phyloP scores from a whole-genome alignment of 2,113 vertebrate species.

The Bolborhynchus lineola region DNA sequence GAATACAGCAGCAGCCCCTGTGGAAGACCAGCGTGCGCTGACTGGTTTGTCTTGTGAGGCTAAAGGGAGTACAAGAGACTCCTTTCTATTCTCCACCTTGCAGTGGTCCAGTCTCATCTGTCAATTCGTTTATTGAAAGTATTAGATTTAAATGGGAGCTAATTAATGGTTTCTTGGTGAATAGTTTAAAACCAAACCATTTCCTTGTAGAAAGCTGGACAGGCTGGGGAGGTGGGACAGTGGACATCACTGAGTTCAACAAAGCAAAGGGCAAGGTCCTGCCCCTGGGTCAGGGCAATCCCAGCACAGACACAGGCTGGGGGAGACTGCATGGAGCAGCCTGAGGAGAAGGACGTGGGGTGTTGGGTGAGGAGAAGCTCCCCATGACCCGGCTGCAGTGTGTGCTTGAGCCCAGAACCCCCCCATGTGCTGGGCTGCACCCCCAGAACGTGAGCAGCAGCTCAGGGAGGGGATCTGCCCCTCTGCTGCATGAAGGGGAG shows the following conservation, averaged over 20 bases:
- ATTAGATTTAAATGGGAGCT: background rate
- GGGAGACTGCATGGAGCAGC: background rate
- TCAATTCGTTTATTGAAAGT: background rate
- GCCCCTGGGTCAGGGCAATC: background rate
- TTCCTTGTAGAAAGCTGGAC: background rate
- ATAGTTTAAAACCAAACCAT: background rate
- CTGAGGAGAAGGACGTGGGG: too few species aligned
- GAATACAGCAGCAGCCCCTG: fast-evolving
- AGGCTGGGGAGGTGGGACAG: background rate
- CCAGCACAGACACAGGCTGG: background rate
- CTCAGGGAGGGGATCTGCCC: background rate
- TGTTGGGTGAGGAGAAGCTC: background rate
- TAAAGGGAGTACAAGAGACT: background rate
- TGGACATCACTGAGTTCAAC: background rate
- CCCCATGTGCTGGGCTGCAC: background rate
- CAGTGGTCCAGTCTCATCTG: background rate
- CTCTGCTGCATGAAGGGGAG: background rate
- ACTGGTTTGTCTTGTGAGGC: background rate
- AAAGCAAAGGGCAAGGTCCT: background rate
- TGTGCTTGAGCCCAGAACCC: background rate
- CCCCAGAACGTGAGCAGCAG: background rate
- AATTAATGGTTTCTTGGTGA: background rate
- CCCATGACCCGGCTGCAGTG: background rate
- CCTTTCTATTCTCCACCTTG: background rate
- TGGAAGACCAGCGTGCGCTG: background rate